These are phyloP conservation scores for Oikopleura vanhoeffeni DNA, from an alignment of 23 tunicate species.

Conservation along the genomic window DNA sequence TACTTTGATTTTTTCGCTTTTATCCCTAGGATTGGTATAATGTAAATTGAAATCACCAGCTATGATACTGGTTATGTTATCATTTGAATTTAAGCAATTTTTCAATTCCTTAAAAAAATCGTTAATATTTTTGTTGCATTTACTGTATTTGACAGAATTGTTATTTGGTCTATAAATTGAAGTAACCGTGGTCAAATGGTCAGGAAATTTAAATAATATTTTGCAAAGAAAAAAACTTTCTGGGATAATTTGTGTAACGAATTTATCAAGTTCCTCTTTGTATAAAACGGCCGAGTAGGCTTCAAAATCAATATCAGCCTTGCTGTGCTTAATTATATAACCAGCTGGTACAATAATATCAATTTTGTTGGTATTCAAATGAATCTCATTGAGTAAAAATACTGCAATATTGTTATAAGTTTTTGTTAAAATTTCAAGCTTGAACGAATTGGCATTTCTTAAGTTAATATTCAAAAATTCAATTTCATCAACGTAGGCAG, in stretches of 20 bases:
- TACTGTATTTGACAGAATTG: background rate
- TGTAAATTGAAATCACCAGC: background rate
- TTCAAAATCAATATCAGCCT: background rate
- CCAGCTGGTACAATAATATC: background rate
- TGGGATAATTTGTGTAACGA: background rate
- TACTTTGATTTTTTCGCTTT: background rate
- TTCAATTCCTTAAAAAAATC: background rate
- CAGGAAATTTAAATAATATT: background rate
- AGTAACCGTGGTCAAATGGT: background rate
- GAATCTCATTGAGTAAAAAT: background rate
- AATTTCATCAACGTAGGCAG: no score
- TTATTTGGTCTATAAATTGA: background rate
- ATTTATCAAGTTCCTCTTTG: background rate
- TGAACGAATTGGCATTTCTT: background rate
- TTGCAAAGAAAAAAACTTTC: background rate
- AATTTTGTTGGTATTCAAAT: background rate
- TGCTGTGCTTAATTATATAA: background rate
- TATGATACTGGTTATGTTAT: background rate
- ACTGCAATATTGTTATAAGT: background rate
- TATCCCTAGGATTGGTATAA: background rate
- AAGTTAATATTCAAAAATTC: background rate
- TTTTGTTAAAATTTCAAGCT: background rate
- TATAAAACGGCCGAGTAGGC: background rate
- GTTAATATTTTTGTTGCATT: background rate
- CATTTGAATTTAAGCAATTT: background rate